Percentiles rank a stretch among this genome's conserved stretches.
phyloP scores from a whole-genome alignment of 2,888 invertebrate species.

The Tetragnatha montana region DNA sequence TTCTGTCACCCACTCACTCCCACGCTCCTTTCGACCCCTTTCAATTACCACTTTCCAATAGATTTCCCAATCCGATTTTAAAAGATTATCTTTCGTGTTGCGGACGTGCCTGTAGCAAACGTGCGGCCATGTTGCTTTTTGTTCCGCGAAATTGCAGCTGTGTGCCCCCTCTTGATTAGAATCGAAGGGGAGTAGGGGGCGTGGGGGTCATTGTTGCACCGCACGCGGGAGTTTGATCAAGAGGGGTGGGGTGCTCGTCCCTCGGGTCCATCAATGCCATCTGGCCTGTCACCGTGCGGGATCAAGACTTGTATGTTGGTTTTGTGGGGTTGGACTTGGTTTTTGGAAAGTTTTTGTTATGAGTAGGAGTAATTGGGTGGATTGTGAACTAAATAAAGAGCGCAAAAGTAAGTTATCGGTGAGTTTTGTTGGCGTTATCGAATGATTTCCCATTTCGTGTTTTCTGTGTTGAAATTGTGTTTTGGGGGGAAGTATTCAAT shows the following conservation, averaged over 20 bases:
- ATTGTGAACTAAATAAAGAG: too few relatives aligned
- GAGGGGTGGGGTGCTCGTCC: neutral
- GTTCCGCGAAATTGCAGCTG: constrained; percentile 2
- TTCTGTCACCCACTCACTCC: neutral
- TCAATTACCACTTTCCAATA: neutral
- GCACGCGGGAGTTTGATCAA: constrained; percentile 20
- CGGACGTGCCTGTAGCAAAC: neutral
- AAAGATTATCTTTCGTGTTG: neutral
- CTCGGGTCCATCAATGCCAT: constrained; percentile 15
- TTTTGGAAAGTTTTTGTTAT: too few relatives aligned
- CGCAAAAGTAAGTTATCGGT: too few relatives aligned
- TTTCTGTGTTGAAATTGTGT: too few relatives aligned
- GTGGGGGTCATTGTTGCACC: neutral
- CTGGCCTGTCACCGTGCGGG: neutral
- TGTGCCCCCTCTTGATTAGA: constrained; percentile 13
- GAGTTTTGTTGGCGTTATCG: too few relatives aligned
- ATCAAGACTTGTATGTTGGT: too few relatives aligned
- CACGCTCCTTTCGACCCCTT: neutral
- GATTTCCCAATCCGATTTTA: neutral
- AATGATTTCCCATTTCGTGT: too few relatives aligned
- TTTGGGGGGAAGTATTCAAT: too few relatives aligned
- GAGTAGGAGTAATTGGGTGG: too few relatives aligned
- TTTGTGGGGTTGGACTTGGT: too few relatives aligned
- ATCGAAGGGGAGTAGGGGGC: neutral
- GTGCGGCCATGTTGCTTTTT: neutral